A percentile compares a stretch with the other conserved stretches of the same genome.
These are phyloP conservation scores for Megastigmus dorsalis DNA, from an alignment of 2,888 invertebrate genomes.

Conservation along the genomic window DNA sequence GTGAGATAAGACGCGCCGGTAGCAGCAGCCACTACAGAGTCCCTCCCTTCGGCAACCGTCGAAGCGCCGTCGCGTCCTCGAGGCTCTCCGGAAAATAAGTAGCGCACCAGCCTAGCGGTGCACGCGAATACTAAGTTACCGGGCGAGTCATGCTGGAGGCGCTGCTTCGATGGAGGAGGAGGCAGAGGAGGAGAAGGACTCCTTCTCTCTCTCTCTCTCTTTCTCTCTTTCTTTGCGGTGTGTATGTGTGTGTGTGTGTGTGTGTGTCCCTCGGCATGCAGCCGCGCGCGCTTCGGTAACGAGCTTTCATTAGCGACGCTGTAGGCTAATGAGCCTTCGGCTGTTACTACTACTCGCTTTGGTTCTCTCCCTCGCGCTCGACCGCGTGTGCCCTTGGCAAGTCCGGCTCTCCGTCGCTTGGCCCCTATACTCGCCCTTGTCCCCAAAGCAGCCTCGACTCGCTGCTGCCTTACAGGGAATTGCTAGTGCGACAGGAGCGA, in stretches of 20 bases:
- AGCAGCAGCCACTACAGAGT: no score
- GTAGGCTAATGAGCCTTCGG: slow-evolving; percentile 72
- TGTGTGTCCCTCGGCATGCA: neutral
- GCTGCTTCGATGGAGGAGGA: neutral
- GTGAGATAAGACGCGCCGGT: slow-evolving; percentile 63
- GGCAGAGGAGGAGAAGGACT: neutral
- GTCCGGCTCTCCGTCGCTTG: neutral
- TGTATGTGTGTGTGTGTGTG: no score
- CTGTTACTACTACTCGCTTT: slow-evolving; percentile 1
- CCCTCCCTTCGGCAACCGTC: neutral
- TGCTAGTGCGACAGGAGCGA: no score
- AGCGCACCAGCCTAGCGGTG: no score
- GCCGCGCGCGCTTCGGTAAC: slow-evolving; percentile 69
- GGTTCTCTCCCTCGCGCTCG: no score
- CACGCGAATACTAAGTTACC: slow-evolving; percentile 17
- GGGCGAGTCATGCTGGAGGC: no score
- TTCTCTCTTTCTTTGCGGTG: neutral
- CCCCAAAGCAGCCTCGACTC: slow-evolving; percentile 15
- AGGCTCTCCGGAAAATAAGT: neutral
- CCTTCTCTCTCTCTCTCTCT: neutral
- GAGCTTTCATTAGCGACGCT: slow-evolving; percentile 74
- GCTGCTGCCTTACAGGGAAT: slow-evolving; percentile 55
- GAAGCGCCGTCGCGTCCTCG: neutral
- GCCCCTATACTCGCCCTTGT: neutral
- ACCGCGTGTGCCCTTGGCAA: no score